Conservation (phyloP, 2,888 invertebrate genomes). For the Corythucha ciliata region DNA sequence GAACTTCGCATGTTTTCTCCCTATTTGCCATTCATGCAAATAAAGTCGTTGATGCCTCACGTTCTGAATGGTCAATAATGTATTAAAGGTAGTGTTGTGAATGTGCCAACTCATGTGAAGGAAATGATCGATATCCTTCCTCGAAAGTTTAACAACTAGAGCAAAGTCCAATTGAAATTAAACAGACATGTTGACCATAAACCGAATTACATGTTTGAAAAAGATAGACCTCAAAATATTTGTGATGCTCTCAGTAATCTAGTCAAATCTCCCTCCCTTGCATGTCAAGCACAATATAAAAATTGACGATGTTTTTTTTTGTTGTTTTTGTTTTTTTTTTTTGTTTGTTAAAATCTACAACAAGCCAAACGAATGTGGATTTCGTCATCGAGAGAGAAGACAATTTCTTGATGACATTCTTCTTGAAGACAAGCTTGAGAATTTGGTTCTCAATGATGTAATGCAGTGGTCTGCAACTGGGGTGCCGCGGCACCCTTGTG, state of each 20-base stretch:
- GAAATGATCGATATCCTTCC: not conserved
- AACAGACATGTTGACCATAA: not conserved
- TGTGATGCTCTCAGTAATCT: not conserved
- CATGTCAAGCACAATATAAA: slow-evolving; percentile 1
- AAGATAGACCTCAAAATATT: not conserved
- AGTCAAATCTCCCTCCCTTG: not conserved
- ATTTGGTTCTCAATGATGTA: not conserved
- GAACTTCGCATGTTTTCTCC: slow-evolving; percentile 22
- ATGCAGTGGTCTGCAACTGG: no score
- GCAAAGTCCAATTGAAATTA: not conserved
- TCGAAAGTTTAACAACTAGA: not conserved
- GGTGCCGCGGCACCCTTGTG: no score
- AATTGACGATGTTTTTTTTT: not conserved
- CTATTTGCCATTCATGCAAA: slow-evolving; percentile 22
- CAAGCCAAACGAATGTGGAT: no score
- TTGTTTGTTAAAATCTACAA: no score
- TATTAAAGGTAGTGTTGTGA: not conserved
- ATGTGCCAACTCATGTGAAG: not conserved
- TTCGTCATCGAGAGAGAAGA: no score
- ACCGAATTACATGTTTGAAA: slow-evolving; percentile 1
- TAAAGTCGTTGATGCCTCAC: slow-evolving; percentile 4
- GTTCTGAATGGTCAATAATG: slow-evolving; percentile 1
- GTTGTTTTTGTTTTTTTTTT: no score
- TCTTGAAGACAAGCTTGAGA: not conserved
- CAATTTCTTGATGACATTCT: not conserved